Evolutionary conservation across 2,113 vertebrate species (phyloP), one percentile per base, ranked within the genome.

Genomic region (Caranx ignobilis): DNA sequence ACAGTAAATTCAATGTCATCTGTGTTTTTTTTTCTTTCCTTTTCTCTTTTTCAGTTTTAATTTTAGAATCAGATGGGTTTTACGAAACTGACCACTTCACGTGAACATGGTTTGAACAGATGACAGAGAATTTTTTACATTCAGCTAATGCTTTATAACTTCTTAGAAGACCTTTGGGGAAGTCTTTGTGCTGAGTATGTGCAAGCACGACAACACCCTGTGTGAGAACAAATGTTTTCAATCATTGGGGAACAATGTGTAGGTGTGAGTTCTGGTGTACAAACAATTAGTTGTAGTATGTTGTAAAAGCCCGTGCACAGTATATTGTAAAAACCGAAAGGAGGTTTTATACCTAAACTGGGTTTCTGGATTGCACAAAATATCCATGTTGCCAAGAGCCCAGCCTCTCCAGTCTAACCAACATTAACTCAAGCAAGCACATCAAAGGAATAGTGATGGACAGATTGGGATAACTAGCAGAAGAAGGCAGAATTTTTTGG

Each of bases 391-490:
- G 78, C 85, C 81, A 85, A 80, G 67, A 67, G 81, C 66, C 34
- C 57, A 19, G 34, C 54, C 50, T 62, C 57, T 84, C 71, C 55
- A 77, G 50, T 77, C 76, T 32, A 62, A 70, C 77, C 32, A 69
- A 55, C 21, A 5, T 26, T 57, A 57, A 71, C 70, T 88, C 67
- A 61, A 56, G 63, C 54, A 21, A 47, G 60, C 48, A 78, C 80
- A 88, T 92, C 83, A 92, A 91, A 91, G 86, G 21, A 31, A 55
- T 2, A 3, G 6, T 83, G 81, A 92, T 85, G 75, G 88, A 84
- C 86, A 88, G 63, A 86, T 88, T 66, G 80, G 89, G 84, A 89
- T 80, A 82, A 84, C 81, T 60, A 86, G 75, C 71, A 64, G 73
- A 86, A 67, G 64, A 88, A 69, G 60, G 75, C 70, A 71, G 82